Base-by-base conservation (phyloP, 2,888 invertebrate species). In the Dasysyrphus albostriatus region DNA sequence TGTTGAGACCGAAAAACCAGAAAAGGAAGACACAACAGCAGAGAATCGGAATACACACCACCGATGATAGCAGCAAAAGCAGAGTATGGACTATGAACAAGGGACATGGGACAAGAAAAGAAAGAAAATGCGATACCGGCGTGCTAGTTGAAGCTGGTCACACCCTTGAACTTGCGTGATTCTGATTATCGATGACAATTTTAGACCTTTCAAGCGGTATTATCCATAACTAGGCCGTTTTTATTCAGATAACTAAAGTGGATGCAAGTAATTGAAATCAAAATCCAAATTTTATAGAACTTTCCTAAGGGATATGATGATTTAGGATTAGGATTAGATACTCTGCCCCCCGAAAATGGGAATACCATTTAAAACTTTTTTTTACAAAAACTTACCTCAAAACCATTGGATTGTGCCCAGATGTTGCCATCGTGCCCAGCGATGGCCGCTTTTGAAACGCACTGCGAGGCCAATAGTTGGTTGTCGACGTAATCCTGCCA, bases 401-500 rank as follows among this genome's bases (percentile, higher is more conserved):
- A 98, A 94, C 95, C 96, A 90, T 96, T 97, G 88, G 97, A 97
- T 95, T 97, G 97, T 91, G 98, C 98, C 98, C 98, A 98, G 93
- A 98, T 95, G 94, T 97, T 97, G 93, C 98, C 98, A 94, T 98
- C 98, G 94, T 97, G 97, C 94, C 98, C 98, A 93, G 97, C 97
- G 94, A 98, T 98, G 93, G 97, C 97, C 92, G 98, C 98, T 95
- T 97, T 97, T 94, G 96, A 96, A 92, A 98, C 97, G 96, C 97
- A 98, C 94, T 96, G 96, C 93, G 98, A 97, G 93, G 97, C 97
- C 94, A 98, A 95, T 94, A 98, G 96, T 95, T 98, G 98, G 95
- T 97, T 98, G 95, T 98, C 98, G 94, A 98, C 97, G 95, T 98
- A 98, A 96, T 98, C 98, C 96, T 98, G 98, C 98, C 98, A 98